phyloP scores from a whole-genome alignment of 2,888 invertebrate genomes.

The Drosophila lutescens region DNA sequence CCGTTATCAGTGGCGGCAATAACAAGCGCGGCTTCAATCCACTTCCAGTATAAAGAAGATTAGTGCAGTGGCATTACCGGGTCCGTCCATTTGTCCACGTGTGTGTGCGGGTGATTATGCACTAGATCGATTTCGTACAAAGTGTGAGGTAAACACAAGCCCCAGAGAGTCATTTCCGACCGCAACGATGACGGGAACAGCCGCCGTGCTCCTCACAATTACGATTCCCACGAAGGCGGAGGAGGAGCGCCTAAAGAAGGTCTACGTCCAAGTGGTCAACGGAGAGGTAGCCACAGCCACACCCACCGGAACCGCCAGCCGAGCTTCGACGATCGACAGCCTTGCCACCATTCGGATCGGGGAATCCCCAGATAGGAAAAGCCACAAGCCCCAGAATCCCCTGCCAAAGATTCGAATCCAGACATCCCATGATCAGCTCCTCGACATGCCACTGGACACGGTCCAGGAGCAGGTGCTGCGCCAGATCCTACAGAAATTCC shows the following conservation, averaged over 20 bases:
- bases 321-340: slow-evolving; percentile 20
- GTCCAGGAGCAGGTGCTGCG: slow-evolving; percentile 85
- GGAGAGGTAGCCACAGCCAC: slow-evolving; percentile 4
- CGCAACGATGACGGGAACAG: slow-evolving; percentile 51
- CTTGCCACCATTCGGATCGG: slow-evolving; percentile 25
- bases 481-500: slow-evolving; percentile 85
- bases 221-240: slow-evolving; percentile 86
- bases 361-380: background rate
- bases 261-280: slow-evolving; percentile 18
- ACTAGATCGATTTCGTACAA: slow-evolving; percentile 12
- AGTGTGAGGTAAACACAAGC: slow-evolving; percentile 21
- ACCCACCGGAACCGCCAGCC: slow-evolving; percentile 9
- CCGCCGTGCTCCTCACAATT: slow-evolving; percentile 87
- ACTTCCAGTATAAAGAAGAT: slow-evolving; percentile 59
- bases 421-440: slow-evolving; percentile 38
- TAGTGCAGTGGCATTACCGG: slow-evolving; percentile 46
- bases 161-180: slow-evolving; percentile 1
- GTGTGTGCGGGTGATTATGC: slow-evolving; percentile 24
- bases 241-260: slow-evolving; percentile 83
- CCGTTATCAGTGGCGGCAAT: slow-evolving; percentile 66
- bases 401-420: slow-evolving; percentile 43
- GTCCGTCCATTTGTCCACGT: slow-evolving; percentile 17
- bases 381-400: background rate
- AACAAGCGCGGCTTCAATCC: slow-evolving; percentile 43
- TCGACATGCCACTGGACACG: slow-evolving; percentile 68